phyloP scores from a whole-genome alignment of 1,140 invertebrate species.

The Drosophila navojoa region DNA sequence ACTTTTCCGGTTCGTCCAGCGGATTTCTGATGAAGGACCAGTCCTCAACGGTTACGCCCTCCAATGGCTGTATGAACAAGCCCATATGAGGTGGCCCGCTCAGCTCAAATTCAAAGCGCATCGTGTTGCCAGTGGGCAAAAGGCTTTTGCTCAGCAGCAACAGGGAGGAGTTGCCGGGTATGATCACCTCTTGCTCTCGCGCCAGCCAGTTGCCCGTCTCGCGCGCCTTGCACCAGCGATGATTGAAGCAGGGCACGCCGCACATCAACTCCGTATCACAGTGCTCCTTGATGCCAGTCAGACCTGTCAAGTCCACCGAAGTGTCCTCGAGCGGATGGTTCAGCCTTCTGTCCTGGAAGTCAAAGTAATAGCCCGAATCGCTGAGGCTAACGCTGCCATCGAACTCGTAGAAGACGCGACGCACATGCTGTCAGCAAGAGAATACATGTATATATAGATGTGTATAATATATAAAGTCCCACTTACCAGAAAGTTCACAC shows the following conservation, averaged over 20 bases:
- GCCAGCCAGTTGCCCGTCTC: constrained; percentile 55
- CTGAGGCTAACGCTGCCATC: constrained; percentile 85
- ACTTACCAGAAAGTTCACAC: constrained; percentile 88
- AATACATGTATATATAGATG: neutral
- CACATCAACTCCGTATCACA: constrained; percentile 89
- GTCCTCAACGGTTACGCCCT: constrained; percentile 85
- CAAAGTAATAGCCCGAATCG: constrained; percentile 89
- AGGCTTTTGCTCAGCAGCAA: constrained; percentile 32
- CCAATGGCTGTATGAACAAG: constrained; percentile 87
- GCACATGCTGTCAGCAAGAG: constrained; percentile 85
- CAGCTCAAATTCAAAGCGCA: constrained; percentile 66
- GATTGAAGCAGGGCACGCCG: constrained; percentile 90
- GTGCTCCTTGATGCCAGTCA: constrained; percentile 85
- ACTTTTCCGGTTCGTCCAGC: constrained; percentile 84
- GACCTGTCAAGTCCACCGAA: constrained; percentile 83
- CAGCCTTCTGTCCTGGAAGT: constrained; percentile 89
- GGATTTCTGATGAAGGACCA: constrained; percentile 87
- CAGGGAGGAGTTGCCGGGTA: constrained; percentile 38
- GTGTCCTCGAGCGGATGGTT: constrained; percentile 85
- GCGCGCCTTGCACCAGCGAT: constrained; percentile 77
- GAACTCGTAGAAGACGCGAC: constrained; percentile 86
- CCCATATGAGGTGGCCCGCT: constrained; percentile 89
- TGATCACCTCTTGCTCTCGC: constrained; percentile 43
- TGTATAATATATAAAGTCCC: rapidly evolving
- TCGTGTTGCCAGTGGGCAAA: constrained; percentile 5